Conservation (phyloP, 1,140 invertebrate genomes). For the Caenorhabditis briggsae region DNA sequence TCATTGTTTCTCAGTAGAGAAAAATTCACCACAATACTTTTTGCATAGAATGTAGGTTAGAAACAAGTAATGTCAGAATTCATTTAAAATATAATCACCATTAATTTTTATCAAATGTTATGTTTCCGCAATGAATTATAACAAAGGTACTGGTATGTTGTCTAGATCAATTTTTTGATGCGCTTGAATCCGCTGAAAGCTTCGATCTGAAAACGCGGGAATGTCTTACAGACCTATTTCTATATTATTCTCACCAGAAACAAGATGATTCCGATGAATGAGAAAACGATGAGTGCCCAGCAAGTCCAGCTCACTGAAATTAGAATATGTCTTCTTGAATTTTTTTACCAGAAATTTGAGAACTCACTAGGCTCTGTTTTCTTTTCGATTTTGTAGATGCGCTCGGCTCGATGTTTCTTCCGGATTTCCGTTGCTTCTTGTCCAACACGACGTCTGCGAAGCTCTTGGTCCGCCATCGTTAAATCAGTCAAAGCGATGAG, state of each 20-base stretch:
- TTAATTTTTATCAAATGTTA: background rate
- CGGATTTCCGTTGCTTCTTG: slow-evolving; percentile 46
- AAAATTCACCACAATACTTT: no score
- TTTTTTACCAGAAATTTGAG: background rate
- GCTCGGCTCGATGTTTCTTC: slow-evolving; percentile 22
- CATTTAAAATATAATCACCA: no score
- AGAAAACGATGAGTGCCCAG: background rate
- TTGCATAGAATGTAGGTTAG: no score
- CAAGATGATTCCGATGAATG: background rate
- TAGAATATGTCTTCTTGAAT: background rate
- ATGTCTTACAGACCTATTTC: background rate
- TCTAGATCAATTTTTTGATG: slow-evolving; percentile 13
- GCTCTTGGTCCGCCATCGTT: slow-evolving; percentile 36
- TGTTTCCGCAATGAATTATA: background rate
- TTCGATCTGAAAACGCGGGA: background rate
- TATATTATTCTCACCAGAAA: background rate
- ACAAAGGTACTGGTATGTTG: no score
- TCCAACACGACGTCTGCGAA: slow-evolving; percentile 37
- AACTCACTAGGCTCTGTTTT: slow-evolving; percentile 7
- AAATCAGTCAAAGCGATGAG: background rate
- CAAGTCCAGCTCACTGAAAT: slow-evolving; percentile 28
- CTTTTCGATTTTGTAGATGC: slow-evolving; percentile 37
- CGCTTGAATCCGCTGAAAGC: slow-evolving; percentile 20
- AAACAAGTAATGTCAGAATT: no score
- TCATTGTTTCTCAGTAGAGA: no score